phyloP scores from a whole-genome alignment of 2,797 vertebrate species.

The Xiphorhynchus erythropygius region DNA sequence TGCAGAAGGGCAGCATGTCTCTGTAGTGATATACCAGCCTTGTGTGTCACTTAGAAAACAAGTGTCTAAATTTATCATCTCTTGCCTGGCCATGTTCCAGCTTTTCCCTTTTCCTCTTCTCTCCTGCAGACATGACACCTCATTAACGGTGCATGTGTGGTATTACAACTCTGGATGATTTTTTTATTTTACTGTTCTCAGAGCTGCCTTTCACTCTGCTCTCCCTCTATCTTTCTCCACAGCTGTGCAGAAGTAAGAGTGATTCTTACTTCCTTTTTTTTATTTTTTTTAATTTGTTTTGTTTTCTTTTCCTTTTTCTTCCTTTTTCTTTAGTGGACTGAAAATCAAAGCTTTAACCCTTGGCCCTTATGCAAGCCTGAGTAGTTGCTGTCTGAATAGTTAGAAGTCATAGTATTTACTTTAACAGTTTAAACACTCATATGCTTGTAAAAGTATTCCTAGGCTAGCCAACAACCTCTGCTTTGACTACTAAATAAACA shows the following conservation, averaged over 20 bases:
- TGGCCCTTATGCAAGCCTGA: conserved; percentile 34
- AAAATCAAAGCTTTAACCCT: conserved; percentile 52
- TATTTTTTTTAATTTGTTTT: background rate
- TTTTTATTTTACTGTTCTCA: background rate
- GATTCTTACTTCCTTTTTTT: conserved; percentile 37
- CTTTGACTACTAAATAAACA: conserved; percentile 48
- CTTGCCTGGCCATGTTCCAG: conserved; percentile 50
- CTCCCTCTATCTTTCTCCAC: background rate
- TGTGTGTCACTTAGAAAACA: conserved; percentile 18
- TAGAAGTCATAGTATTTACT: conserved; percentile 40
- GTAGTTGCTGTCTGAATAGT: conserved; percentile 32
- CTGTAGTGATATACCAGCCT: background rate
- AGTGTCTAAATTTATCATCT: conserved; percentile 50
- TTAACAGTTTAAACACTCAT: conserved; percentile 48
- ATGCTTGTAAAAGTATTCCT: conserved; percentile 51
- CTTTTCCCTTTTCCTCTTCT: conserved; percentile 9
- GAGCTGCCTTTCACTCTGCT: conserved; percentile 49
- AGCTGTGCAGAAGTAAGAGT: conserved; percentile 49
- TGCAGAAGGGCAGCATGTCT: conserved; percentile 35
- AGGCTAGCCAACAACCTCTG: conserved; percentile 48
- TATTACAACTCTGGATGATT: conserved; percentile 22
- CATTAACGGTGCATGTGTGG: conserved; percentile 26
- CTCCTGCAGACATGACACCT: conserved; percentile 35
- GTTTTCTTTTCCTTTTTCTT: background rate
- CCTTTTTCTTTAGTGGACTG: conserved; percentile 51